Evolutionary conservation across 2,888 invertebrate species (phyloP).

Genomic region (Zootermopsis nevadensis): DNA sequence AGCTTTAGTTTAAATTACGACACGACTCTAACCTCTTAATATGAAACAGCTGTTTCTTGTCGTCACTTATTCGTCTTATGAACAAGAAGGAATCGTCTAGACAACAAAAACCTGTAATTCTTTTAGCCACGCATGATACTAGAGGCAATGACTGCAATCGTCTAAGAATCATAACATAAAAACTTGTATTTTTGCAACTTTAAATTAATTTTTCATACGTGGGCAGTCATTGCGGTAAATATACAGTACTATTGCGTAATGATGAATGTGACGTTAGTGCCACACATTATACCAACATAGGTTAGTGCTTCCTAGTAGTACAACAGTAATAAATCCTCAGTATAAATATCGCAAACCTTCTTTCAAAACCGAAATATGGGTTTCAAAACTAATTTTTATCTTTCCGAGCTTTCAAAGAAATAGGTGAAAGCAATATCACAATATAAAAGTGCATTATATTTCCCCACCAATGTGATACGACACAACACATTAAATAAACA

Average conservation of each 20-base stretch:
- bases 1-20: neutral
- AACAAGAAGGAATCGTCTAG: slow-evolving; percentile 1
- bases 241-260: neutral
- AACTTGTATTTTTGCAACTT: neutral
- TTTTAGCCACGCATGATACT: neutral
- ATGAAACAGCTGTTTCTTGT: neutral
- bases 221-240: too few species aligned
- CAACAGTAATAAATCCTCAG: neutral
- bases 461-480: too few species aligned
- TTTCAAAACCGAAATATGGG: too few species aligned
- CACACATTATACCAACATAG: too few species aligned
- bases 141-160: neutral
- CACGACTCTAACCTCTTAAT: neutral
- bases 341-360: too few species aligned
- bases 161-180: slow-evolving; percentile 12
- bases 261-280: neutral
- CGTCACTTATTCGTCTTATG: neutral
- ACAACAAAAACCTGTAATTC: neutral
- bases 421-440: too few species aligned
- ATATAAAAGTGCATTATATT: too few species aligned
- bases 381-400: too few species aligned
- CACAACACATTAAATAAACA: too few species aligned
- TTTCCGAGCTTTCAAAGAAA: too few species aligned
- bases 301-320: neutral
- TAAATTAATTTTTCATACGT: neutral